phyloP scores from a whole-genome alignment of 35 echinoderm and acorn worm species.

The Eucidaris tribuloides region DNA sequence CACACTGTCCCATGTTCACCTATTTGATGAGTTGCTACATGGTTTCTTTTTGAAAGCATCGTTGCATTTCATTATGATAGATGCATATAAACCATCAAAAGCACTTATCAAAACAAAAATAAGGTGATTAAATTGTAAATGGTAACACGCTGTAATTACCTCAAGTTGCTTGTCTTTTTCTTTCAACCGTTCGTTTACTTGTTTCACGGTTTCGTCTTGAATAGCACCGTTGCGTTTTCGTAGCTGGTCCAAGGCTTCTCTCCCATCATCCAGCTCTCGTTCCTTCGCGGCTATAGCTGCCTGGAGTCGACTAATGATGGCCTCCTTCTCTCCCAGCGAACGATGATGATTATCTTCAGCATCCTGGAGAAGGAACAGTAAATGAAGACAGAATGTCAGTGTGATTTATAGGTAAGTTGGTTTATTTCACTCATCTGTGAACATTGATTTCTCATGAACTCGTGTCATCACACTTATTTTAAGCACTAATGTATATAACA shows the following conservation, averaged over 20 bases:
- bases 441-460: too few species aligned
- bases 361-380: neutral
- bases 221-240: conserved; percentile 16
- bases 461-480: too few species aligned
- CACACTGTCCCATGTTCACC: too few species aligned
- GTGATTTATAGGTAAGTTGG: neutral
- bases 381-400: neutral
- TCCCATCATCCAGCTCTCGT: conserved; percentile 21
- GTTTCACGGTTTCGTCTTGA: conserved; percentile 57
- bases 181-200: conserved; percentile 62
- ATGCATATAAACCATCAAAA: too few species aligned
- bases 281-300: conserved; percentile 68
- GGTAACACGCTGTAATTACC: too few species aligned
- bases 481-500: too few species aligned
- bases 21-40: too few species aligned
- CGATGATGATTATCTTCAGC: conserved; percentile 54
- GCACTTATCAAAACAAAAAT: too few species aligned
- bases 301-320: conserved; percentile 63
- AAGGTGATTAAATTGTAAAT: too few species aligned
- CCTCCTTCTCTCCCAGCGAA: conserved; percentile 66
- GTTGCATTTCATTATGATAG: too few species aligned
- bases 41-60: too few species aligned
- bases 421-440: too few species aligned
- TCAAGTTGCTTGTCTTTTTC: conserved; percentile 77
- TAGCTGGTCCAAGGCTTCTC: conserved; percentile 17